Percentiles rank a stretch among this genome's conserved stretches.
phyloP scores from a whole-genome alignment of 2,113 vertebrate genomes.

The Lagenorhynchus albirostris region DNA sequence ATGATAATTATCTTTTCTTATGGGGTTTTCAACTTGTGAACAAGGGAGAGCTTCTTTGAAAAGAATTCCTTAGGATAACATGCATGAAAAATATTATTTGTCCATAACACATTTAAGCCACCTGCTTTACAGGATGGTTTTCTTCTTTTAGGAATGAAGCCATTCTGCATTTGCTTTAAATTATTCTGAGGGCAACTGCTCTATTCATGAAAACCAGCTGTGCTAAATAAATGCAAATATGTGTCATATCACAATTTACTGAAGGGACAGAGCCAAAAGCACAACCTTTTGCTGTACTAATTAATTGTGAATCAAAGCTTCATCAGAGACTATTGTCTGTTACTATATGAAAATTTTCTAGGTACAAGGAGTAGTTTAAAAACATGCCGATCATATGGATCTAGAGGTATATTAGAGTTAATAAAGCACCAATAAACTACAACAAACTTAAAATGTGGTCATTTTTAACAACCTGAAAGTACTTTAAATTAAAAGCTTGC shows the following conservation, averaged over 20 bases:
- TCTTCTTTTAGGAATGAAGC: constrained; percentile 21
- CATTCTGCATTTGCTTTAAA: constrained; percentile 35
- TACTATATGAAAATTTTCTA: constrained; percentile 47
- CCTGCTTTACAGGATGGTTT: background rate
- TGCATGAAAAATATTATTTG: constrained; percentile 38
- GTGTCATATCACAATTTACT: constrained; percentile 52
- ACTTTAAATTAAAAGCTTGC: constrained; percentile 24
- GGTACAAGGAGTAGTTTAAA: constrained; percentile 36
- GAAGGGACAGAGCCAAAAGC: constrained; percentile 60
- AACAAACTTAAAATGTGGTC: background rate
- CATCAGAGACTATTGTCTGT: constrained; percentile 64
- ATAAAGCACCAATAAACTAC: constrained; percentile 14
- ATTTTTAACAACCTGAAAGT: constrained; percentile 26
- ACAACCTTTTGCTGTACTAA: constrained; percentile 62
- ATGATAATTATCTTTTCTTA: constrained; percentile 51
- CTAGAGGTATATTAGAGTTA: constrained; percentile 18
- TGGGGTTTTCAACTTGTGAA: background rate
- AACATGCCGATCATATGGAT: constrained; percentile 48
- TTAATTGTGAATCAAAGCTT: constrained; percentile 69
- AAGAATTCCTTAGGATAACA: constrained; percentile 29
- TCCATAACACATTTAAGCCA: constrained; percentile 44
- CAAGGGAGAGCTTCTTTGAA: background rate
- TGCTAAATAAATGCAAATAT: constrained; percentile 53
- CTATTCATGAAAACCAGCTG: constrained; percentile 67
- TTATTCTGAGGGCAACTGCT: constrained; percentile 52